Evolutionary conservation across 2,797 vertebrate genomes (phyloP), one percentile per base, ranked within the genome.

Genomic region (Xyrichtys novacula): DNA sequence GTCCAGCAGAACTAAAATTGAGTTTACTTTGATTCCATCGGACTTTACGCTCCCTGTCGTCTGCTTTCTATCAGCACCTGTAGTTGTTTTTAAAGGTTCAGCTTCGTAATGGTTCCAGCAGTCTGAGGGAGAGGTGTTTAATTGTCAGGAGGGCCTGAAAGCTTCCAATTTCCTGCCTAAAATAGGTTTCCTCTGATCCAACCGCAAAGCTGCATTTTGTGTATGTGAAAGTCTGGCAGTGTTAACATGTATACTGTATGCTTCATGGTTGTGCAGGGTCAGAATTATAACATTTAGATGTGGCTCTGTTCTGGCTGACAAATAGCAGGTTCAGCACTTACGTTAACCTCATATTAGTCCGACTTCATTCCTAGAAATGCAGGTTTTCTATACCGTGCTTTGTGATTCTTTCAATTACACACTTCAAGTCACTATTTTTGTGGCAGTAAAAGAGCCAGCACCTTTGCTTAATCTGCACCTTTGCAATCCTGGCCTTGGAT

Each of bases 91-190:
- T 43, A 44, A 40, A 11, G 39, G 23, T 61, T 73, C 50, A 66
- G 52, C 61, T 71, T 74, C 40, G 49, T 34, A 14, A 0, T 39
- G 68, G 57, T 71, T 76, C 31, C 42, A 78, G 48, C 38, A 65
- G 72, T 62, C 49, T 70, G 34, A 49, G n/a, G 52, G 48, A 53
- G 53, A 85, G 69, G 54, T 80, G 65, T 88, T 72, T 80, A 70
- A 85, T 74, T 77, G 64, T 75, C 53, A 72, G 66, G 38, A 31
- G 12, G 29, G 39, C 40, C 10, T 42, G 71, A 54, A 59, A 71
- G 46, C 49, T 19, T 76, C 63, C 16, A 58, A 36, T 66, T 78
- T 78, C 64, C 40, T 34, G 31, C 20, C 56, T 26, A 59, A 57
- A 78, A 68, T 60, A 81, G 54, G 10, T 48, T 80, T 76, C 57